Conservation (phyloP, 2,113 vertebrate species). For the Tyto alba region DNA sequence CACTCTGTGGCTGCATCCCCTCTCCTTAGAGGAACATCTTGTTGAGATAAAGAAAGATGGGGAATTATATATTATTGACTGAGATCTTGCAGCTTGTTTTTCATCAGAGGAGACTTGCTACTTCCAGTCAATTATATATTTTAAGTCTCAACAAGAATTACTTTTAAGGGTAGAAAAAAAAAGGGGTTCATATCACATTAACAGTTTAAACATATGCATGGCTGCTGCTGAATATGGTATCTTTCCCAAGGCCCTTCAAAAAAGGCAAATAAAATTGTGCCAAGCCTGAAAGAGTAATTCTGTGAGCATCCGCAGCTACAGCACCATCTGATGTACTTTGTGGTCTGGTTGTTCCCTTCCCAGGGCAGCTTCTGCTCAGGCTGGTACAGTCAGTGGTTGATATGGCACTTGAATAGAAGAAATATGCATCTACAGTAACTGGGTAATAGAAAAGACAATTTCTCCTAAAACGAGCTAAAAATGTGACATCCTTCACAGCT, state of each 20-base stretch:
- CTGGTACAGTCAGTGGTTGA: background rate
- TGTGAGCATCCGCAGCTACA: background rate
- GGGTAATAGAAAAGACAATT: background rate
- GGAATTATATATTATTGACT: background rate
- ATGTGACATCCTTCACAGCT: background rate
- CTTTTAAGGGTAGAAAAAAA: background rate
- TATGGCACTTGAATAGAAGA: background rate
- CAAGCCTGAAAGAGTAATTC: background rate
- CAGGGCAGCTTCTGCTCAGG: background rate
- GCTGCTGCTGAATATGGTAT: fast-evolving
- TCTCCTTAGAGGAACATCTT: background rate
- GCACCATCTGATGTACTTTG: fast-evolving
- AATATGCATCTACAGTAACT: background rate
- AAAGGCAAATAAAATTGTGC: background rate
- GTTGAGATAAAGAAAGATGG: background rate
- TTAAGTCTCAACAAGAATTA: background rate
- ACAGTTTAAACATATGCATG: fast-evolving
- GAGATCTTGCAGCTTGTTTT: background rate
- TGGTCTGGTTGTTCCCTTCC: background rate
- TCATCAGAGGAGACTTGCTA: background rate
- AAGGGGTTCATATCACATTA: background rate
- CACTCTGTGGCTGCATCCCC: fast-evolving
- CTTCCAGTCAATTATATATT: background rate
- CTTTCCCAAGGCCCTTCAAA: background rate
- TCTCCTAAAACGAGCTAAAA: background rate